These are phyloP conservation scores for Bellardia pandia DNA, from an alignment of 2,888 invertebrate species.

Conservation along the genomic window DNA sequence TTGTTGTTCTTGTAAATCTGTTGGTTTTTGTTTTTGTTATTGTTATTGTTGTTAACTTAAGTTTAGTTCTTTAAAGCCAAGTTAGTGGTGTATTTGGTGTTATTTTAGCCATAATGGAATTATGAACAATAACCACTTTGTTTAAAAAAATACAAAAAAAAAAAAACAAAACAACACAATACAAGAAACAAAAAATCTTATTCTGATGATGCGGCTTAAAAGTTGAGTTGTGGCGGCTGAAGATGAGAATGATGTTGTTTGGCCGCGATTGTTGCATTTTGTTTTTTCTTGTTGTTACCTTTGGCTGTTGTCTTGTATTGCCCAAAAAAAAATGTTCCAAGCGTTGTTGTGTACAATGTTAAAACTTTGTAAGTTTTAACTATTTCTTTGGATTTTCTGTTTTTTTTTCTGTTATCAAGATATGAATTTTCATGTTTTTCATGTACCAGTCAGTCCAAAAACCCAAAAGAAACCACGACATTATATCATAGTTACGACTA, in stretches of 20 bases:
- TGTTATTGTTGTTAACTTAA: slow-evolving; percentile 32
- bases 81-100: slow-evolving; percentile 63
- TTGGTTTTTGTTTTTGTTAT: slow-evolving; percentile 12
- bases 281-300: slow-evolving; percentile 15
- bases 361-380: slow-evolving; percentile 53
- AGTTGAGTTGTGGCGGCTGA: slow-evolving; percentile 50
- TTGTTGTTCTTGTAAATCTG: slow-evolving; percentile 35
- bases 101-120: slow-evolving; percentile 72
- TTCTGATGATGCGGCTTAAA: slow-evolving; percentile 52
- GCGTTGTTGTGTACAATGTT: slow-evolving; percentile 30
- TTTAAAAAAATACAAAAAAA: slow-evolving; percentile 25
- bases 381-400: slow-evolving; percentile 21
- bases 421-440: slow-evolving; percentile 73
- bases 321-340: slow-evolving; percentile 67
- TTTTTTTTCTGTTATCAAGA: slow-evolving; percentile 67
- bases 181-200: slow-evolving; percentile 27
- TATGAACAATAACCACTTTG: slow-evolving; percentile 72
- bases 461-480: slow-evolving; percentile 54
- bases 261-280: slow-evolving; percentile 43
- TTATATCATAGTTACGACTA: slow-evolving; percentile 64
- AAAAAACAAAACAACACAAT: slow-evolving; percentile 13
- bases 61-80: slow-evolving; percentile 55
- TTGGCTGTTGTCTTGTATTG: slow-evolving; percentile 38
- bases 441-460: slow-evolving; percentile 67
- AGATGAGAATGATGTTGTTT: slow-evolving; percentile 57